Evolutionary conservation across 2,113 vertebrate genomes (phyloP), one percentile per base, ranked within the genome.

Genomic region (Ploceus nigricollis): DNA sequence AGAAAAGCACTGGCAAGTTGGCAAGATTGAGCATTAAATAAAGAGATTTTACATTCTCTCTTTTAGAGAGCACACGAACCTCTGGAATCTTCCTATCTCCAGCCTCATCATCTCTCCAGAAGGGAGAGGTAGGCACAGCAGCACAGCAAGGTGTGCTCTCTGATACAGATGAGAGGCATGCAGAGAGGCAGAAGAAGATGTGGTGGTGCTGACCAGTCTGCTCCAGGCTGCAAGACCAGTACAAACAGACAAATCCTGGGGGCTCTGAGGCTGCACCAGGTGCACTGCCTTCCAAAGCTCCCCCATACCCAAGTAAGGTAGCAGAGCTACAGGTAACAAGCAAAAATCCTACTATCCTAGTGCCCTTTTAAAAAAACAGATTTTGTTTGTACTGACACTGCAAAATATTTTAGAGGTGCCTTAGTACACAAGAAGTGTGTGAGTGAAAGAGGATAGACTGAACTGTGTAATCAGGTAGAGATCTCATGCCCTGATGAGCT

Each of bases 141-240:
- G 37, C 7, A 7, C 4, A 4, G 50, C 27, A 11, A 60, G 13
- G 14, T 40, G 37, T 19, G 17, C 21, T 77, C 11, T 17, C 63
- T 57, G 5, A 0, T 2, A 4, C 0, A 3, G 47, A 10, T 15
- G 19, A 47, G 57, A 27, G 6, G 12, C 7, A 1, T 61, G 65
- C 53, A n/a, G 35, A 22, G 66, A 45, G 30, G 77, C 35, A 44
- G 56, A 12, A 7, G 53, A 35, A 57, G 42, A 37, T 23, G 40
- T 1, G 13, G 17, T 23, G 18, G 13, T 22, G 25, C 35, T 54
- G 53, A 15, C 44, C 20, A 4, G 6, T 20, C 30, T 54, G 19
- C 22, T 35, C 4, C 37, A 22, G 37, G 5, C 64, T 39, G 50
- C 60, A n/a, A 51, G 39, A 37, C 68, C 58, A 10, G 48, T 69